Evolutionary conservation across 2,888 invertebrate genomes (phyloP), one percentile per base, ranked within the genome.

Genomic region (Cheilosia scutellata): DNA sequence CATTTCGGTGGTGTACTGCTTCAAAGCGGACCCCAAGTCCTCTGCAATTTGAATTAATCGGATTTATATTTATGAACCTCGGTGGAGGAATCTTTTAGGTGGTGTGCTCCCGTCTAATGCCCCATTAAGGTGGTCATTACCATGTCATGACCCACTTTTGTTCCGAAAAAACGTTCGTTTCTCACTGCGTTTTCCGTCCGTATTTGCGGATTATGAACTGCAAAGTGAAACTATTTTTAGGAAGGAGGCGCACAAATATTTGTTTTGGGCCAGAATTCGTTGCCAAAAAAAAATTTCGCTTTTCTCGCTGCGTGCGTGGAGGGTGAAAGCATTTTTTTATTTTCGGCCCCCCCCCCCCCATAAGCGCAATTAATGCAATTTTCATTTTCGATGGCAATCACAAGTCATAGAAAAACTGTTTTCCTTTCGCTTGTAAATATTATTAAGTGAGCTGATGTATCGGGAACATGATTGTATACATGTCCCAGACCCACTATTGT

Each of bases 341-440:
- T 79, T 65, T 65, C 11, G 58, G 68, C 37, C 16, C 47, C 37
- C 37, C 37, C 16, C 47, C 37, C 37, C 7, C 25, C 9, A 20
- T 49, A n/a, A 55, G 29, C 68, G 71, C 76, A 71, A 82, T 82
- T 82, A 76, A 82, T 82, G 82, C 76, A 82, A 76, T 71, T 82
- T 71, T 63, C 76, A 25, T 58, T n/a, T n/a, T 49, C 74, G 75
- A 80, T 84, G 58, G 84, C 80, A 76, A 80, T 84, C 80, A 66
- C 16, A 76, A 80, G 63, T 80, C 71, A 58, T 74, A 74, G 78
- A 16, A 78, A 62, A 78, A 68, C 68, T 68, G 62, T 51, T 79
- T 70, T 51, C 31, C 51, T 29, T 37, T 70, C 37, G 53, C 29
- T 55, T 78, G 33, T 78, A 72, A 62, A 72, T 68, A 66, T 49